Evolutionary conservation across 2,888 invertebrate genomes (phyloP).

Genomic region (Tetropium fuscum): DNA sequence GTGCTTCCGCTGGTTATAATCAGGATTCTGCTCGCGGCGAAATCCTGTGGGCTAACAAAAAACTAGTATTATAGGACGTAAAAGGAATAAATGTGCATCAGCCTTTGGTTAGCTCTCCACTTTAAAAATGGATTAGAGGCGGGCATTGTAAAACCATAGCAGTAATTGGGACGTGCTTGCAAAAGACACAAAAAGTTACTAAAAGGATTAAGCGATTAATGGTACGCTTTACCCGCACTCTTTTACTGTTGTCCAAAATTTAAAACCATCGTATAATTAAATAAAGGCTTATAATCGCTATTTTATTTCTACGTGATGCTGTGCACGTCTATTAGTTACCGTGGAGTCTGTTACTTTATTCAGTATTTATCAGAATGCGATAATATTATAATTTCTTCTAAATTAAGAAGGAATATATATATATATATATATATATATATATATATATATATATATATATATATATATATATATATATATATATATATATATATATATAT

Average conservation of each 20-base stretch:
- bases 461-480: no score
- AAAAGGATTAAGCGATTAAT: conserved; percentile 53
- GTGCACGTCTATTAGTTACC: no score
- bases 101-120: conserved; percentile 41
- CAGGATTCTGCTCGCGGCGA: no score
- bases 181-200: conserved; percentile 49
- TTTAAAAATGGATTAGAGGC: conserved; percentile 57
- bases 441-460: no score
- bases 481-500: no score
- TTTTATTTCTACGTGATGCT: no score
- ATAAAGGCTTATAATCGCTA: conserved; percentile 40
- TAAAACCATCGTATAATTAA: conserved; percentile 47
- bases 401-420: no score
- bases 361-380: no score
- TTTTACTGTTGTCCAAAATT: conserved; percentile 37
- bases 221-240: conserved; percentile 49
- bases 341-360: no score
- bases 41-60: conserved; percentile 50
- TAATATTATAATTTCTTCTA: no score
- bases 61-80: conserved; percentile 38
- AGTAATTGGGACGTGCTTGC: conserved; percentile 48
- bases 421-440: no score
- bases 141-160: conserved; percentile 45
- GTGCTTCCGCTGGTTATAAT: conserved; percentile 45
- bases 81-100: conserved; percentile 54